These are phyloP conservation scores for Tuberolachnus salignus DNA, from an alignment of 2,888 invertebrate species.

Conservation along the genomic window DNA sequence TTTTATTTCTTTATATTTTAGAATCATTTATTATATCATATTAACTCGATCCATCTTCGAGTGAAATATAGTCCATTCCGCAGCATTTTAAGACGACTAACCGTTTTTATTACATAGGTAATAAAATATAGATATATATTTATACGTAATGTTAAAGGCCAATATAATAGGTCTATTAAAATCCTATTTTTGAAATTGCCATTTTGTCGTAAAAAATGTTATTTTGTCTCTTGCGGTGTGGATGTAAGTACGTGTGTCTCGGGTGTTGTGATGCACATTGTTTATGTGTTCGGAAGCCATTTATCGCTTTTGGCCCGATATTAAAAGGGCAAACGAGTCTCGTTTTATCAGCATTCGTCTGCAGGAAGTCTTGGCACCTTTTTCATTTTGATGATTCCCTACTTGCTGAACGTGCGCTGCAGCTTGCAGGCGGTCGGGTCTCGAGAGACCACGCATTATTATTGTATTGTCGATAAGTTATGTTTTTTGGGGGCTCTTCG, in stretches of 20 bases:
- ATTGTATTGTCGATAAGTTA: neutral
- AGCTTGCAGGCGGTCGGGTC: neutral
- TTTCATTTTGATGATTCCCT: constrained; percentile 32
- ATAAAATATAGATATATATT: too few relatives aligned
- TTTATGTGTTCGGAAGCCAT: constrained; percentile 45
- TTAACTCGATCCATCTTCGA: too few relatives aligned
- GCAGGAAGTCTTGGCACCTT: constrained; percentile 36
- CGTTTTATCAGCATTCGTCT: constrained; percentile 51
- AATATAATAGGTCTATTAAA: constrained; percentile 29
- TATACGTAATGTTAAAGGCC: neutral
- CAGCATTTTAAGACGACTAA: too few relatives aligned
- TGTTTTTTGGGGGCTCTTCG: neutral
- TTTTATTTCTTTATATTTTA: too few relatives aligned
- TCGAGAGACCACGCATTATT: neutral
- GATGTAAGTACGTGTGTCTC: constrained; percentile 36
- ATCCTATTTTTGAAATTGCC: constrained; percentile 19
- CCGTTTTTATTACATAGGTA: too few relatives aligned
- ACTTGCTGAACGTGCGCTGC: neutral
- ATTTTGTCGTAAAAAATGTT: constrained; percentile 11
- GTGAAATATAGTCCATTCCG: too few relatives aligned
- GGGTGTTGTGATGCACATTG: constrained; percentile 29
- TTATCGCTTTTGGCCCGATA: constrained; percentile 46
- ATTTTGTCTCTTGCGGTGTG: constrained; percentile 9
- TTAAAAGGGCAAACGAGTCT: constrained; percentile 45
- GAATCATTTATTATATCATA: too few relatives aligned